Base-by-base conservation (phyloP, 2,888 invertebrate species). In the Linyphia triangularis region DNA sequence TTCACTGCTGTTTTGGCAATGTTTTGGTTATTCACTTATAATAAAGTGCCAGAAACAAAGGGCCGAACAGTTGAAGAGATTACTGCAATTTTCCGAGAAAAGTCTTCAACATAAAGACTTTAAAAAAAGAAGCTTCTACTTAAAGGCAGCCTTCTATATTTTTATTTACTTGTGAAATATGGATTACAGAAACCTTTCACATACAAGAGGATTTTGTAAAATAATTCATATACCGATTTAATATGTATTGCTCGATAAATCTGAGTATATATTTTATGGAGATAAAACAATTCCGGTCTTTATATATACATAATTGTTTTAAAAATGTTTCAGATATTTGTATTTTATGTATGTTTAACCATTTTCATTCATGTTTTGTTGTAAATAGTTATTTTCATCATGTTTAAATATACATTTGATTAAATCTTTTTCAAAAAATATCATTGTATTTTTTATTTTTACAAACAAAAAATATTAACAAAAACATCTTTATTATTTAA, bases 1-100 rank as follows among this genome's bases (percentile, higher is more conserved):
- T 98, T 97, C 93, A 95, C 96, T 0, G 93, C 94, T 0, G 93
- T 97, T 0, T 95, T 97, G 91, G 93, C 94, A 0, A 90, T 96
- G 72, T 96, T 96, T 92, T 94, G 95, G 69, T 22, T 96, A 1
- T 97, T 97, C 93, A 96, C 97, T 37, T 96, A 94, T 92, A 95
- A 95, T 92, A 96, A 96, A 93, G 96, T 98, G 0, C 98, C 97
- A 0, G 97, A 98, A 93, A 98, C 98, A 0, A 97, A 96, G 92
- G 96, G 96, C 92, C 96, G 96, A 92, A 95, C 96, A 0, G 94
- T 96, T 69, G 97, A 97, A 92, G 97, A 97, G 92, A 96, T 97
- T 69, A 95, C 96, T 0, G 95, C 96, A 22, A 95, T 96, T 94
- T 96, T 96, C 92, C 94, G 96, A 91, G 96, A 96, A 86, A 90